Base-by-base conservation (phyloP, 2,888 invertebrate species). In the Hypercompe scribonia region DNA sequence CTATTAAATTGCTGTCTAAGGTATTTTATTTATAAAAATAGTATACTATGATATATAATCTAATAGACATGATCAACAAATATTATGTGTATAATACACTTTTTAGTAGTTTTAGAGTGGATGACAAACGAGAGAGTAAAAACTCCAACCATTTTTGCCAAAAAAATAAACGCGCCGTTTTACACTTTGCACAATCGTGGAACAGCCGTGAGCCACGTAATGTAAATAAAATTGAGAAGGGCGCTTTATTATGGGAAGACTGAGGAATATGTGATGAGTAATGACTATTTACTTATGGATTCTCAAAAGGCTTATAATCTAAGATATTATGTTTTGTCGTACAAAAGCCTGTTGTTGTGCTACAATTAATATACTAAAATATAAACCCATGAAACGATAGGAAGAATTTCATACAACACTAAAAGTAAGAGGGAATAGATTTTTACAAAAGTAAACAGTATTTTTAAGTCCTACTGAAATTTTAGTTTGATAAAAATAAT, bases 271-370 rank as follows among this genome's bases (percentile, higher is more conserved):
- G 50, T 10, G 50, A 54, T 54, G 50, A 54, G n/a, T 54, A 54
- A 54, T 54, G 50, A 54, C n/a, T 54, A 54, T 54, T 54, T 54
- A 54, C 50, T 54, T n/a, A n/a, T n/a, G n/a, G n/a, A n/a, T n/a
- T 11, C n/a, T 54, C 50, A 54, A 54, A 24, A n/a, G 24, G n/a
- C 50, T 54, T n/a, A n/a, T 24, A n/a, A 24, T 54, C 50, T 54
- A 54, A 54, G 24, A 10, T 54, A n/a, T 54, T n/a, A 54, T 54
- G 10, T 54, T 54, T 54, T 54, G 50, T n/a, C 3, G 11, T 54
- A 24, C 50, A n/a, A 54, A 24, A 54, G n/a, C 24, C 50, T 54
- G 8, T 21, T 24, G n/a, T n/a, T 54, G 11, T 54, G 24, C 11
- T n/a, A n/a, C 2, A n/a, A n/a, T 10, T 54, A 54, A 54, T 11